phyloP scores from a whole-genome alignment of 92 coral and sea anemone genomes.

The Muricea muricata region DNA sequence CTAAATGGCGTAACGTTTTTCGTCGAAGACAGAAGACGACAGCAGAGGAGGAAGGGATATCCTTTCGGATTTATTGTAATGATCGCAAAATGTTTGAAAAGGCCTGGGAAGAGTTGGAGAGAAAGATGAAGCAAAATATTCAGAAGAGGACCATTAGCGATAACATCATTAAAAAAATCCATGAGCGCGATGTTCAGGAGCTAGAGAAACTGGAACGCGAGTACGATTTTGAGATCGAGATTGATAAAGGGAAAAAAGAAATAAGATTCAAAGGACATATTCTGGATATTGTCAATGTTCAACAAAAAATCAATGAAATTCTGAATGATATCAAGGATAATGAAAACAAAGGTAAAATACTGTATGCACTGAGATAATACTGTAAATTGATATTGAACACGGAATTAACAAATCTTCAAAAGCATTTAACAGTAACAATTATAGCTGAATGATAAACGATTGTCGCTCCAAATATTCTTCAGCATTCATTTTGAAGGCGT shows the following conservation, averaged over 20 bases:
- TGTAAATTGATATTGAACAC: neutral
- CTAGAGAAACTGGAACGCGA: neutral
- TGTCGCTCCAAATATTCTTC: no score
- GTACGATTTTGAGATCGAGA: neutral
- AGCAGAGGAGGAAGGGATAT: no score
- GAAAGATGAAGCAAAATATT: neutral
- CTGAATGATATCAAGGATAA: neutral
- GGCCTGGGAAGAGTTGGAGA: constrained; percentile 11
- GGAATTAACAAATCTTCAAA: no score
- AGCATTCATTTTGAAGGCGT: no score
- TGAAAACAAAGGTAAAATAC: no score
- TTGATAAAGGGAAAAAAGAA: neutral
- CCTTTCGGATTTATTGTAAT: neutral
- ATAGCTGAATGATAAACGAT: no score
- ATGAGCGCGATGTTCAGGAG: neutral
- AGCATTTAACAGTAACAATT: no score
- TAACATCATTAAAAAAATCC: neutral
- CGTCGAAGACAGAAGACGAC: neutral
- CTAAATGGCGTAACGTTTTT: no score
- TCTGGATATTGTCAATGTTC: neutral
- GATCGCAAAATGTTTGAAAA: neutral
- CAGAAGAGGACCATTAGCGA: neutral
- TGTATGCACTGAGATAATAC: neutral
- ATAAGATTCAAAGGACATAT: constrained; percentile 4
- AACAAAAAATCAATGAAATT: neutral